Percentiles rank a stretch among this genome's conserved stretches.
These are phyloP conservation scores for Drosophila buzzatii DNA, from an alignment of 2,888 invertebrate genomes.

Conservation along the genomic window DNA sequence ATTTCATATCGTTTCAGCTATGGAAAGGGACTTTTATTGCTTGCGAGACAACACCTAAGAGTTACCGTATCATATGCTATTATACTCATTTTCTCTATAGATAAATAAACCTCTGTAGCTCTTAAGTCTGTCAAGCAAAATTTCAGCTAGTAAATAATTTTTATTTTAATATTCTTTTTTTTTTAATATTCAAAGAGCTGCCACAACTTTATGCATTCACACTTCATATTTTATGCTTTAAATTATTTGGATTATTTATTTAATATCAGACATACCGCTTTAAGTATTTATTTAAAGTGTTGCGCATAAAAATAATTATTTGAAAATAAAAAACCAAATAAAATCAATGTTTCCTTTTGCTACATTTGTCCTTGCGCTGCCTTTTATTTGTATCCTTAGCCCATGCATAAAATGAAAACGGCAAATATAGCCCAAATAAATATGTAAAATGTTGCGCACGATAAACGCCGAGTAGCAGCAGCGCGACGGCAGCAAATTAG, in stretches of 20 bases:
- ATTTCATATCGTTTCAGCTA: too few species aligned
- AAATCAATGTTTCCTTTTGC: not conserved
- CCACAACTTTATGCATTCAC: not conserved
- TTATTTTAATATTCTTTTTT: too few species aligned
- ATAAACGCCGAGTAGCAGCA: conserved; percentile 49
- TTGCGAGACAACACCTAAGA: too few species aligned
- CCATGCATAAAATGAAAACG: conserved; percentile 22
- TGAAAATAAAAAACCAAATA: not conserved
- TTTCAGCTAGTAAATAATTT: too few species aligned
- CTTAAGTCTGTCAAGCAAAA: too few species aligned
- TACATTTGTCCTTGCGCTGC: conserved; percentile 24
- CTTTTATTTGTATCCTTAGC: conserved; percentile 18
- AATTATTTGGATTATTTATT: not conserved
- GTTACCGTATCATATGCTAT: too few species aligned
- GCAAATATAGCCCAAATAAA: conserved; percentile 28
- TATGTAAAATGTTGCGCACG: conserved; percentile 45
- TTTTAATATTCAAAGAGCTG: too few species aligned
- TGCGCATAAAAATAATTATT: conserved; percentile 4
- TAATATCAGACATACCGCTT: not conserved
- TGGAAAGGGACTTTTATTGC: too few species aligned
- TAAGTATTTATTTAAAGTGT: conserved; percentile 5
- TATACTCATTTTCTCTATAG: too few species aligned
- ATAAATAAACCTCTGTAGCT: too few species aligned
- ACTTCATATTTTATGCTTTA: not conserved
- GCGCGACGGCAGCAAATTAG: conserved; percentile 58